Percentiles rank a stretch among this genome's conserved stretches.
Conservation (phyloP, 1,140 invertebrate species). For the Oedothorax gibbosus region DNA sequence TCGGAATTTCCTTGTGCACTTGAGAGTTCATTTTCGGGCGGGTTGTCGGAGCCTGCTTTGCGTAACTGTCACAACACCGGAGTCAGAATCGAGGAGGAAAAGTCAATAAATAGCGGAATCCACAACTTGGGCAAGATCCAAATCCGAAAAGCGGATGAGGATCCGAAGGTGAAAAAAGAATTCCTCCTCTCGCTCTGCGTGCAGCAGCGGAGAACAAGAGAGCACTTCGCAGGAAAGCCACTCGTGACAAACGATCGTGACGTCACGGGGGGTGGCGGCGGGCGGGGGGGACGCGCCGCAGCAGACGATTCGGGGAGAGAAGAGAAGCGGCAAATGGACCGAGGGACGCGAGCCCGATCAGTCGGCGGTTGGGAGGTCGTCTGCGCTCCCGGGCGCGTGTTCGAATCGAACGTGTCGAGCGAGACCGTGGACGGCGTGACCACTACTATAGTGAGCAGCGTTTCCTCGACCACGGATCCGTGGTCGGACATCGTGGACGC, state of each 20-base stretch:
- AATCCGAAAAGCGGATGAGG: slow-evolving; percentile 18
- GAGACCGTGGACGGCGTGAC: slow-evolving; percentile 32
- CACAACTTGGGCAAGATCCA: slow-evolving; percentile 22
- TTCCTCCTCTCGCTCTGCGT: neutral
- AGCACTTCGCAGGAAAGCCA: slow-evolving; percentile 27
- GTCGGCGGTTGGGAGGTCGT: neutral
- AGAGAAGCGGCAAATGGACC: slow-evolving; percentile 46
- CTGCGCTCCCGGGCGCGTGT: neutral
- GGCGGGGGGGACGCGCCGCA: slow-evolving; percentile 11
- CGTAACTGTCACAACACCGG: slow-evolving; percentile 23
- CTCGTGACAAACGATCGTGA: slow-evolving; percentile 40
- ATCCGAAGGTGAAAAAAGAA: slow-evolving; percentile 36
- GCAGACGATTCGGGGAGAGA: slow-evolving; percentile 25
- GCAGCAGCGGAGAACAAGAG: slow-evolving; percentile 7
- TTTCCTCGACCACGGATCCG: slow-evolving; percentile 4
- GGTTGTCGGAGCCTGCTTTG: neutral
- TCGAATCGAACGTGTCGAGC: slow-evolving; percentile 37
- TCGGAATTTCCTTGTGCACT: too few relatives aligned
- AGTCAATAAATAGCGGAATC: slow-evolving; percentile 20
- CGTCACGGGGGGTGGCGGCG: slow-evolving; percentile 24
- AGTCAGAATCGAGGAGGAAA: slow-evolving; percentile 7
- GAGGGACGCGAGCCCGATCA: slow-evolving; percentile 32
- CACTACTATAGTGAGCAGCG: slow-evolving; percentile 11
- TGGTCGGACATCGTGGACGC: slow-evolving; percentile 15
- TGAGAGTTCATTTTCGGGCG: too few relatives aligned